Evolutionary conservation across 2,888 invertebrate species (phyloP), one percentile per base, ranked within the genome.

Genomic region (Lithophane semibrunnea): DNA sequence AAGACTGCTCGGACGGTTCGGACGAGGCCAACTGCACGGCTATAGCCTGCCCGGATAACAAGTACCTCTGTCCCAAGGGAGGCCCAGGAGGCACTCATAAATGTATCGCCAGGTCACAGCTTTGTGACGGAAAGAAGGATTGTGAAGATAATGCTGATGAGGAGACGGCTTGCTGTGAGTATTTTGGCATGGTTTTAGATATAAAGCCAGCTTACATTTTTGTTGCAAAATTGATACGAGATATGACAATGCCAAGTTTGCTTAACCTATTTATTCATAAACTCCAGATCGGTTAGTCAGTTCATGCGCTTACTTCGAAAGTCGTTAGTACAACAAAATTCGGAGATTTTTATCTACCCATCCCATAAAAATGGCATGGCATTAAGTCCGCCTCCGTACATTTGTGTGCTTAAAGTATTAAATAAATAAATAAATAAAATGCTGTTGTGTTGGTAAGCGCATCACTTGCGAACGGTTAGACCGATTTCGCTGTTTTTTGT

Each of bases 141-240:
- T 99, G 99, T 91, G 98, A 98, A 82, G 99, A 99, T 93, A 98
- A 98, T 65, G 98, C 98, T 71, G 99, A 99, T 92, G 99, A 99
- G 93, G 98, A 98, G 91, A 97, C 97, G 12, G 98, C 98, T 82
- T 99, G 99, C 93, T 99, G 99, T 99, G 94, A 98, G 98, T 98
- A 58, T 49, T 56, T 13, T 49, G 3, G 0, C 37, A 12, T 18
- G 0, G 9, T 56, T 44, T 9, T 4, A 56, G 9, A 29, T 52
- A 18, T 3, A 18, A 52, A 52, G 52, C 7, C 52, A 52, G 52
- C 18, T 52, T 18, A 18, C 18, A 18, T 52, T 52, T 18, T 18
- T 52, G 18, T 52, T 18, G 8, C 52, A 52, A 18, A 18, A 8
- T 24, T 60, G 7, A 8, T n/a, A 16, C n/a, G 5, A 21, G 1